Percentiles rank a stretch among this genome's conserved stretches.
Evolutionary conservation across 2,113 vertebrate species (phyloP).

Genomic region (Pluvialis apricaria): DNA sequence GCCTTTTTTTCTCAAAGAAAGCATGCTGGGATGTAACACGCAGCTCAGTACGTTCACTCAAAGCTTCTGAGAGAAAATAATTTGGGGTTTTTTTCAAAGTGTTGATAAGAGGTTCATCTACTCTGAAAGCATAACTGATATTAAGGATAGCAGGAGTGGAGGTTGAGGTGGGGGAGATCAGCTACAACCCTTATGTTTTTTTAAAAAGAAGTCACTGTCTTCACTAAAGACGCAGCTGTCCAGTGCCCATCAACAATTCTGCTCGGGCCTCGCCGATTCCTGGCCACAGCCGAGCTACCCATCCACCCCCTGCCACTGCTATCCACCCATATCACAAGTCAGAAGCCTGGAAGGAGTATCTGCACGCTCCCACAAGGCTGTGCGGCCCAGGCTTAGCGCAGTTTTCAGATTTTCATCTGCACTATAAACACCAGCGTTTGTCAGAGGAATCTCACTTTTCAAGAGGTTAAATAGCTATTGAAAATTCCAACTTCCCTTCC

Average conservation of each 20-base stretch:
- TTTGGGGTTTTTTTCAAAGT: neutral
- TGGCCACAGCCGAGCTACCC: neutral
- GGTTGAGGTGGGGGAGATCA: neutral
- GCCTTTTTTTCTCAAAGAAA: neutral
- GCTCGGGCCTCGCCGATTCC: neutral
- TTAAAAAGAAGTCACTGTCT: neutral
- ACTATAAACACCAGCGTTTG: neutral
- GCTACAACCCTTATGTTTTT: neutral
- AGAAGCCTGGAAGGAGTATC: neutral
- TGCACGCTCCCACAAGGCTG: neutral
- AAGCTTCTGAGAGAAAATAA: neutral
- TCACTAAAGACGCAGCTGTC: neutral
- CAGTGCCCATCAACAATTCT: neutral
- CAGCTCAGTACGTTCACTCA: neutral
- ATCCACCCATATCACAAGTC: neutral
- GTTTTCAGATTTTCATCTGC: neutral
- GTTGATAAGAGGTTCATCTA: neutral
- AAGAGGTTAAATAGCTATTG: neutral
- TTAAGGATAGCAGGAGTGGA: neutral
- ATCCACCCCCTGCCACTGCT: neutral
- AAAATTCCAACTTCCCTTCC: neutral
- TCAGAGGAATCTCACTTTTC: neutral
- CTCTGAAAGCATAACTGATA: neutral
- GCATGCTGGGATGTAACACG: neutral
- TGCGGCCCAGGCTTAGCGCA: accelerated